Base-by-base conservation (phyloP, 2,888 invertebrate genomes). In the Hemistola chrysoprasaria region DNA sequence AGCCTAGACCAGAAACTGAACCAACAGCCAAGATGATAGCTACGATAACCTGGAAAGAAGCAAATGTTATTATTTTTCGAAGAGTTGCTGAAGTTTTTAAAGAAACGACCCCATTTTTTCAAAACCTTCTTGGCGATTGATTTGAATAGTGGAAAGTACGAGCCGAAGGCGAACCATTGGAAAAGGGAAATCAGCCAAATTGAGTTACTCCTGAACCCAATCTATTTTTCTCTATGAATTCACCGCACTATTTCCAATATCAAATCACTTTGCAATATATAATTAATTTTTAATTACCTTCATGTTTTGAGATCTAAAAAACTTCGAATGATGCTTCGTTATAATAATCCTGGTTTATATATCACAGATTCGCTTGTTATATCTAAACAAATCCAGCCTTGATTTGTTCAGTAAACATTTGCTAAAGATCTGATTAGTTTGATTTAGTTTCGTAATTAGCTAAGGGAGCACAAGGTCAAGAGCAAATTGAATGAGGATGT, bases 271-370 rank as follows among this genome's bases (percentile, higher is more conserved):
- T 7, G 20, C 30, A 32, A 28, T 1, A 3, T 8, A 8, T 7
- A 16, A 37, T 8, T 11, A 26, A 9, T 25, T 16, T 24, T 16
- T 3, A 24, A 22, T 50, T 77, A 85, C 86, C 86, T 81, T 78
- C 85, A 86, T 86, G 65, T 49, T 33, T 43, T 77, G 78, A 81
- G 78, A 79, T 83, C 77, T 64, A 65, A 50, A 59, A 62, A 63
- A 67, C 46, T 34, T 52, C 52, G 66, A 80, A 71, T 84, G 80
- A 74, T 82, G 66, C 5, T 9, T 11, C 2, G 11, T 31, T 22
- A 9, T 6, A 23, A 1, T 3, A 22, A 37, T 8, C 28, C 48
- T 8, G 44, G 56, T 65, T 75, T 82, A 72, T 85, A 85, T 80
- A 78, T 65, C 40, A 31, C 22, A 40, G 44, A 56, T 54, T 57